Base-by-base conservation (phyloP, 2,797 vertebrate genomes). In the Mallotus villosus region DNA sequence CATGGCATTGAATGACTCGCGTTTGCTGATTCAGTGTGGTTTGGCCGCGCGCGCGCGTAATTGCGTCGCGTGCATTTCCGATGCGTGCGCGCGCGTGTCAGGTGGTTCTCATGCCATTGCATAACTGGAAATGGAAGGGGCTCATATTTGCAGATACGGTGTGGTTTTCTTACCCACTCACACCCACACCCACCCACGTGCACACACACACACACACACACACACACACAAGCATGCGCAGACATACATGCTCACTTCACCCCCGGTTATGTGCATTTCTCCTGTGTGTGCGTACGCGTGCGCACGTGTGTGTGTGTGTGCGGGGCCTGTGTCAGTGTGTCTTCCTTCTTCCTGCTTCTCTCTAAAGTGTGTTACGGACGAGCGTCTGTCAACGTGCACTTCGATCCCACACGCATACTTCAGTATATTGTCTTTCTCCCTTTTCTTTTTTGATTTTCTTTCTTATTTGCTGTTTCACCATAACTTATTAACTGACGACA, bases 1-100 rank as follows among this genome's bases (percentile, higher is more conserved):
- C 2, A 84, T 84, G 76, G 77, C 75, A 87, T 88, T 87, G 88
- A 89, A 90, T 90, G 87, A 88, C 85, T 88, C 79, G 82, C 83
- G 7, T 88, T 82, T 90, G 87, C 90, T 90, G 86, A 90, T 86
- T 92, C 90, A 90, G 76, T 67, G 46, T 41, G 32, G 67, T 71
- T 29, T 53, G 65, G 68, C 73, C 72, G 74, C 24, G 22, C 7
- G 65, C 70, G 22, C 67, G 22, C 53, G 6, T 5, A 19, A 6
- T 5, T 29, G 2, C 4, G 29, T 4, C 4, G 29, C 29, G 29
- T 29, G 29, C 29, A 29, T 29, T 2, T 29, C 29, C 4, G 29
- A 29, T 29, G 29, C 4, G 29, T 2, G 29, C 29, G 29, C 29
- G 29, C 29, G 29, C 4, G 29, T 4, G 29, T 29, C 29, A 29